A percentile compares a stretch with the other conserved stretches of the same genome.
phyloP scores from a whole-genome alignment of 1,140 invertebrate genomes.

The Bombus balteatus region DNA sequence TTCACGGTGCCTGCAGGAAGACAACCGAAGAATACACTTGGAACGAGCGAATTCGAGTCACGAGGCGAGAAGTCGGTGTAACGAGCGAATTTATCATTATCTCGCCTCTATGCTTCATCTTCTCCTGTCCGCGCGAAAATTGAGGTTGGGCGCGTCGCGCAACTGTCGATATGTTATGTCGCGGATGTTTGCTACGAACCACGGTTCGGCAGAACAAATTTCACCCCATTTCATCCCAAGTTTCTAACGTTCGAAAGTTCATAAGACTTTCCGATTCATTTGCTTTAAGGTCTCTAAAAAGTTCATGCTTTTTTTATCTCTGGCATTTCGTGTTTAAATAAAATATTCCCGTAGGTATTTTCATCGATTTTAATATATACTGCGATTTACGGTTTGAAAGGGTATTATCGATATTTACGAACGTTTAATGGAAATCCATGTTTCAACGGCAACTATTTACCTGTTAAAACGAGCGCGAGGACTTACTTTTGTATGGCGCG shows the following conservation, averaged over 20 bases:
- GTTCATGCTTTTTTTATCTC: rapidly evolving
- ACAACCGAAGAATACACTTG: neutral
- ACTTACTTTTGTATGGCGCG: neutral
- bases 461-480: neutral
- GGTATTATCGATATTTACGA: constrained; percentile 2
- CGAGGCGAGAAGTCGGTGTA: constrained; percentile 2
- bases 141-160: too few relatives aligned
- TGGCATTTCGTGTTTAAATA: too few relatives aligned
- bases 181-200: too few relatives aligned
- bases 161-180: too few relatives aligned
- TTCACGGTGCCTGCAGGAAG: neutral
- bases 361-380: neutral
- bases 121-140: neutral
- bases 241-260: too few relatives aligned
- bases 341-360: neutral
- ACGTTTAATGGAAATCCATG: neutral
- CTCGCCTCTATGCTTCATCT: neutral
- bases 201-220: too few relatives aligned
- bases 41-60: neutral
- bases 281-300: too few relatives aligned
- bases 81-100: constrained; percentile 2
- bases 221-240: too few relatives aligned
- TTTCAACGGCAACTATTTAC: neutral
- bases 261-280: rapidly evolving
- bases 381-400: too few relatives aligned